Evolutionary conservation across 2,888 invertebrate genomes (phyloP).

Genomic region (Drosophila prolongata): DNA sequence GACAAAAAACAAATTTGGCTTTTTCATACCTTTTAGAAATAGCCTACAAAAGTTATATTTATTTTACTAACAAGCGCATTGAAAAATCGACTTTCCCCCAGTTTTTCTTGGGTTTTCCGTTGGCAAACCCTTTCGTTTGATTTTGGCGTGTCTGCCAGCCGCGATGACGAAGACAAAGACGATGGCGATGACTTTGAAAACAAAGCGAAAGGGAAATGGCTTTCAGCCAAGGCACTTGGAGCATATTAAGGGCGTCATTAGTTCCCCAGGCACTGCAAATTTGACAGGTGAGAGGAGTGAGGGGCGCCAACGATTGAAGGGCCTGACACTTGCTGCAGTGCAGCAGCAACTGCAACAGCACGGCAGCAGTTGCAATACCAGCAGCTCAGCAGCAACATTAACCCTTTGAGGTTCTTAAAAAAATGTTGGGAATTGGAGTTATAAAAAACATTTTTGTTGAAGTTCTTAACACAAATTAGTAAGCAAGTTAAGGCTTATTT

Average conservation of each 20-base stretch:
- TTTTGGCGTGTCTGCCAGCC: conserved; percentile 63
- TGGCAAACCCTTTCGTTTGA: conserved; percentile 60
- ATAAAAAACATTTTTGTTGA: too few species aligned
- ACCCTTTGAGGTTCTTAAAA: background rate
- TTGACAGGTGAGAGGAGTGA: conserved; percentile 66
- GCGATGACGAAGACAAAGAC: conserved; percentile 23
- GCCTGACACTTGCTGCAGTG: conserved; percentile 70
- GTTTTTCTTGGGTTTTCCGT: conserved; percentile 5
- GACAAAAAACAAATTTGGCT: background rate
- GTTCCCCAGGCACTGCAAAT: conserved; percentile 77
- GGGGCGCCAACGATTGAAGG: conserved; percentile 42
- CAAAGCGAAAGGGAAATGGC: conserved; percentile 67
- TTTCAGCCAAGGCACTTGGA: conserved; percentile 66
- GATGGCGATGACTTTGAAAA: conserved; percentile 68
- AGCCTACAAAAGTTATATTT: background rate
- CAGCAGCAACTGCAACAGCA: conserved; percentile 31
- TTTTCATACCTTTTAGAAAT: too few species aligned
- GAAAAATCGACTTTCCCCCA: conserved; percentile 2
- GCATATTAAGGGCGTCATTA: conserved; percentile 83
- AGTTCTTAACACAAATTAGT: too few species aligned
- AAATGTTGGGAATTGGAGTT: background rate
- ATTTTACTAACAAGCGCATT: conserved; percentile 9
- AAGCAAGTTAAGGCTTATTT: too few species aligned
- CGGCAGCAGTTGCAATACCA: conserved; percentile 2
- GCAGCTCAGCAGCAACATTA: conserved; percentile 1